Percentiles rank a stretch among this genome's conserved stretches.
These are phyloP conservation scores for Pyrochroa serraticornis DNA, from an alignment of 2,888 invertebrate genomes.

Conservation along the genomic window DNA sequence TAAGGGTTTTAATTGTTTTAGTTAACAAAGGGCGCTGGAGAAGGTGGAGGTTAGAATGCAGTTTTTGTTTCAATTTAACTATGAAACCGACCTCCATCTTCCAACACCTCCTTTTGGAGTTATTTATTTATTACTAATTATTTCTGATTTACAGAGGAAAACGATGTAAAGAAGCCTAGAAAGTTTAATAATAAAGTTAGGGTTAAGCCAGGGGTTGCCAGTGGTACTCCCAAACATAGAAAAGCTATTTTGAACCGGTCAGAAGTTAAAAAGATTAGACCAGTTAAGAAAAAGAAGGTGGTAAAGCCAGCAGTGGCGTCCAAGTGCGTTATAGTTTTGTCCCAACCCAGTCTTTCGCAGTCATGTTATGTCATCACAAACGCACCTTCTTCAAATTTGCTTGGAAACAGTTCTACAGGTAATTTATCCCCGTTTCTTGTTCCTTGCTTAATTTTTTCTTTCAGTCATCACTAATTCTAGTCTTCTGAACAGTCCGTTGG, in stretches of 20 bases:
- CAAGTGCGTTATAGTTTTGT: slow-evolving; percentile 38
- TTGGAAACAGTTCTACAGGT: slow-evolving; percentile 30
- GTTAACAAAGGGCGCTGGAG: neutral
- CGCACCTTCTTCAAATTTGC: slow-evolving; percentile 26
- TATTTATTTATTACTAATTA: neutral
- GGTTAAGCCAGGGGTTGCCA: neutral
- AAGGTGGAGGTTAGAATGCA: too few relatives aligned
- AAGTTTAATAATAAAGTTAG: neutral
- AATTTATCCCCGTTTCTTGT: slow-evolving; percentile 1
- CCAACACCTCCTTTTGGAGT: too few relatives aligned
- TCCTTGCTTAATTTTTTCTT: slow-evolving; percentile 14
- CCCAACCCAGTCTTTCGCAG: slow-evolving; percentile 35
- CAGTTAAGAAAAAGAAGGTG: slow-evolving; percentile 26
- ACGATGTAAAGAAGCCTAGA: neutral
- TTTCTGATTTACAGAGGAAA: neutral
- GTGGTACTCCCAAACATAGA: slow-evolving; percentile 31
- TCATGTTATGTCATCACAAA: slow-evolving; percentile 41
- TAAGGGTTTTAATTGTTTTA: slow-evolving; percentile 37
- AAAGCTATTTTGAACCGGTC: slow-evolving; percentile 28
- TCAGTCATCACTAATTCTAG: slow-evolving; percentile 48
- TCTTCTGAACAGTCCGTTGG: slow-evolving; percentile 45
- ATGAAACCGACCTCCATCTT: too few relatives aligned
- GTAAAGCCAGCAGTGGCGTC: slow-evolving; percentile 20
- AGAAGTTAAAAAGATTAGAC: slow-evolving; percentile 12
- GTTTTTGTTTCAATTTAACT: too few relatives aligned